Conservation (phyloP, 2,113 vertebrate genomes). For the Oryzias melastigma region DNA sequence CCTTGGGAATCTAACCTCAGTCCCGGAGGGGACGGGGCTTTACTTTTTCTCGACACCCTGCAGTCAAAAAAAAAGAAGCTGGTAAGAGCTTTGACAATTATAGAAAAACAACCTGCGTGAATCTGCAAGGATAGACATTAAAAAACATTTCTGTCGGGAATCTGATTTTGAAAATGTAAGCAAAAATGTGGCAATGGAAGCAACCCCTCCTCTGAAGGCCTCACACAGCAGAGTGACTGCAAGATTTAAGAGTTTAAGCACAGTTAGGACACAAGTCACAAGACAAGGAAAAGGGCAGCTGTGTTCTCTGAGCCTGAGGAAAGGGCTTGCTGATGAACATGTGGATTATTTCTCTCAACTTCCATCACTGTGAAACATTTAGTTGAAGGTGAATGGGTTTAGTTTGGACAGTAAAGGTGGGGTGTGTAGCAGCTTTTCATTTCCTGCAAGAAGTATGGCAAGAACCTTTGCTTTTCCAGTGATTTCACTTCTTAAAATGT, state of each 20-base stretch:
- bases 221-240: conserved; percentile 32
- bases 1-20: conserved; percentile 71
- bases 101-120: neutral
- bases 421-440: neutral
- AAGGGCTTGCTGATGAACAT: conserved; percentile 12
- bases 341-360: conserved; percentile 34
- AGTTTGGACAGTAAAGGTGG: neutral
- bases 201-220: neutral
- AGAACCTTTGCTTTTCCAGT: neutral
- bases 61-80: conserved; percentile 5
- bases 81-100: neutral
- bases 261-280: conserved; percentile 74
- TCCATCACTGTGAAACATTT: conserved; percentile 2
- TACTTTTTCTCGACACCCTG: conserved; percentile 89
- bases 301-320: conserved; percentile 50
- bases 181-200: neutral
- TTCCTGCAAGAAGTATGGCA: neutral
- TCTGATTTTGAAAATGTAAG: neutral
- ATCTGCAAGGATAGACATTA: neutral
- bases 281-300: conserved; percentile 65
- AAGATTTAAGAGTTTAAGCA: conserved; percentile 52
- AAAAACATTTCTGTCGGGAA: conserved; percentile 36
- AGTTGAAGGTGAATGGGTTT: neutral
- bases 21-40: conserved; percentile 88
- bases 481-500: too few species aligned